Percentiles rank a stretch among this genome's conserved stretches.
These are phyloP conservation scores for Amphiprion ocellaris DNA, from an alignment of 2,113 vertebrate genomes.

Conservation along the genomic window DNA sequence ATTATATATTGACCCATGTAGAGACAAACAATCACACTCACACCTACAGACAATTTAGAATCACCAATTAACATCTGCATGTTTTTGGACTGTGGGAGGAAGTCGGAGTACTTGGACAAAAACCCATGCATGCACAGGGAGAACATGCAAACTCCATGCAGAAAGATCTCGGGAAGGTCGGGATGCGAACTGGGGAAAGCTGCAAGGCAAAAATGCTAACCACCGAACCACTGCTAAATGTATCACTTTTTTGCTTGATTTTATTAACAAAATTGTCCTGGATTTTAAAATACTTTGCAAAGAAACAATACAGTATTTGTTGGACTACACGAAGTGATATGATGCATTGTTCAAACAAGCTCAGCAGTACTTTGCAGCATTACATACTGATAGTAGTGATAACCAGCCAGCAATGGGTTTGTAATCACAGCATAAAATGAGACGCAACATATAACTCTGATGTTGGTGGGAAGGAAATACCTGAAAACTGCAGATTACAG, in stretches of 20 bases:
- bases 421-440: slow-evolving; percentile 25
- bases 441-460: slow-evolving; percentile 66
- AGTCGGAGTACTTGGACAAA: too few species aligned
- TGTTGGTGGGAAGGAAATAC: slow-evolving; percentile 26
- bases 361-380: slow-evolving; percentile 34
- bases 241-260: slow-evolving; percentile 32
- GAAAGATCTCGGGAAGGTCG: too few species aligned
- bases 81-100: too few species aligned
- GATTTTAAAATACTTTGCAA: slow-evolving; percentile 27
- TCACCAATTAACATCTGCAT: too few species aligned
- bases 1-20: too few species aligned
- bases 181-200: too few species aligned
- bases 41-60: too few species aligned
- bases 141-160: too few species aligned
- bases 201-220: too few species aligned
- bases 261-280: slow-evolving; percentile 66
- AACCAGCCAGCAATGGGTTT: slow-evolving; percentile 41
- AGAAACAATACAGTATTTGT: slow-evolving; percentile 26
- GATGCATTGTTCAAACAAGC: not conserved
- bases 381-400: slow-evolving; percentile 24
- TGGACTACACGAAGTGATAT: slow-evolving; percentile 14
- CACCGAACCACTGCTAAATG: not conserved
- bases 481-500: slow-evolving; percentile 16
- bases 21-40: too few species aligned
- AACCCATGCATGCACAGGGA: too few species aligned